Conservation (phyloP, 2,888 invertebrate genomes). For the Sceliomorpha sp. region DNA sequence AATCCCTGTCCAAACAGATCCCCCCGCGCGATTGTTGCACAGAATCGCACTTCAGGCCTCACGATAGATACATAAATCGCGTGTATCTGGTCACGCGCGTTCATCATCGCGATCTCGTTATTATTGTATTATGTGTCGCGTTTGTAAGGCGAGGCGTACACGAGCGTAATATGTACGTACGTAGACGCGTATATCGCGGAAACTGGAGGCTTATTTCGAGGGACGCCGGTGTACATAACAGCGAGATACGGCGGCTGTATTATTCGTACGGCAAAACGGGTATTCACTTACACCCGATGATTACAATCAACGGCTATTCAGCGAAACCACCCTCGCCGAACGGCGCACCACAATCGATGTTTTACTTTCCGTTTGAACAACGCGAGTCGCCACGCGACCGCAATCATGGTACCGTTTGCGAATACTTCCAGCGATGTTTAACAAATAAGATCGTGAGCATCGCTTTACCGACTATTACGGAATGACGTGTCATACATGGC, state of each 20-base stretch:
- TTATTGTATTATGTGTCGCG: constrained; percentile 48
- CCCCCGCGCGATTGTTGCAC: no score
- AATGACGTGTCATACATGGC: constrained; percentile 8
- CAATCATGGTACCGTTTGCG: constrained; percentile 77
- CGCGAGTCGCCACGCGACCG: constrained; percentile 78
- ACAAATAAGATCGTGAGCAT: constrained; percentile 73
- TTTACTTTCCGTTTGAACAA: constrained; percentile 75
- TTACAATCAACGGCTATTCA: constrained; percentile 80
- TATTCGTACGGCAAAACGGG: constrained; percentile 63
- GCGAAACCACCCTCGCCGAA: constrained; percentile 72
- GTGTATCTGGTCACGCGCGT: constrained; percentile 10
- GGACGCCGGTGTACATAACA: constrained; percentile 30
- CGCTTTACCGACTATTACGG: constrained; percentile 34
- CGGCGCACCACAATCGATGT: constrained; percentile 64
- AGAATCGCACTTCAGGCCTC: no score
- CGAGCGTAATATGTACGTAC: constrained; percentile 35
- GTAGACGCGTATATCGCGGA: constrained; percentile 36
- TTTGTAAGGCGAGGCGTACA: constrained; percentile 52
- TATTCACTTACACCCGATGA: constrained; percentile 78
- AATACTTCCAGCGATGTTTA: constrained; percentile 75
- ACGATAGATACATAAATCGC: no score
- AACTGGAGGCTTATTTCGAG: constrained; percentile 47
- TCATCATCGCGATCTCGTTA: constrained; percentile 51
- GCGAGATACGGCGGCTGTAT: constrained; percentile 50
- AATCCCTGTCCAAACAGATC: no score